phyloP scores from a whole-genome alignment of 2,797 vertebrate genomes.

The Aulostomus chinensis region DNA sequence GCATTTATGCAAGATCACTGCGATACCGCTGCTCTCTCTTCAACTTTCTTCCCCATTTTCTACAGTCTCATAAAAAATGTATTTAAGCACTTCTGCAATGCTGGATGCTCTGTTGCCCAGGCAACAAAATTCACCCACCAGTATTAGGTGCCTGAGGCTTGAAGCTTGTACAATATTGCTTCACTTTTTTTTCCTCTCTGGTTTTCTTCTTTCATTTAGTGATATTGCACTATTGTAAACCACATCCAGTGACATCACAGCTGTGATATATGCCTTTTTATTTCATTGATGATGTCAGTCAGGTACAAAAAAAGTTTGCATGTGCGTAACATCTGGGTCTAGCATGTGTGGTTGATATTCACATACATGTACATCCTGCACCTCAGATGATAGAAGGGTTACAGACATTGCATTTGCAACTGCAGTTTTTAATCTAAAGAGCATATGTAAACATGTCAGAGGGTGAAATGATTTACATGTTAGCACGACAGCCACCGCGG shows the following conservation, averaged over 20 bases:
- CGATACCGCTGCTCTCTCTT: constrained; percentile 60
- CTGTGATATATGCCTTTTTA: constrained; percentile 5
- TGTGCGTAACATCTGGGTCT: constrained; percentile 1
- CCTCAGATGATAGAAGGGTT: constrained; percentile 5
- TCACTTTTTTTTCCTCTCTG: constrained; percentile 62
- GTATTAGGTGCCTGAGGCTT: constrained; percentile 70
- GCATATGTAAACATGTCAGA: constrained; percentile 13
- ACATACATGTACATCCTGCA: neutral
- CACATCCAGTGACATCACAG: constrained; percentile 22
- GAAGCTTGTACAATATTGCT: constrained; percentile 67
- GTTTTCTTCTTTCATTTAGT: constrained; percentile 59
- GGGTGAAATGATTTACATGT: constrained; percentile 2
- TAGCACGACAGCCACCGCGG: constrained; percentile 1
- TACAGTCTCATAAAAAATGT: constrained; percentile 81
- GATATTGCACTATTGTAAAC: constrained; percentile 44
- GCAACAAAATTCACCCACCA: constrained; percentile 80
- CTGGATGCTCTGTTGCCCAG: constrained; percentile 80
- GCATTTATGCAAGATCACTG: constrained; percentile 55
- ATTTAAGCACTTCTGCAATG: constrained; percentile 75
- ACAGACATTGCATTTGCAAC: constrained; percentile 2
- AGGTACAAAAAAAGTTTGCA: constrained; percentile 27
- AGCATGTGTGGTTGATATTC: constrained; percentile 3
- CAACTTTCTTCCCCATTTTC: constrained; percentile 65
- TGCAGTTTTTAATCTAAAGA: constrained; percentile 1
- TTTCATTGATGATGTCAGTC: constrained; percentile 46